Evolutionary conservation across 2,888 invertebrate genomes (phyloP), one percentile per base, ranked within the genome.

Genomic region (Oeneis ivallda): DNA sequence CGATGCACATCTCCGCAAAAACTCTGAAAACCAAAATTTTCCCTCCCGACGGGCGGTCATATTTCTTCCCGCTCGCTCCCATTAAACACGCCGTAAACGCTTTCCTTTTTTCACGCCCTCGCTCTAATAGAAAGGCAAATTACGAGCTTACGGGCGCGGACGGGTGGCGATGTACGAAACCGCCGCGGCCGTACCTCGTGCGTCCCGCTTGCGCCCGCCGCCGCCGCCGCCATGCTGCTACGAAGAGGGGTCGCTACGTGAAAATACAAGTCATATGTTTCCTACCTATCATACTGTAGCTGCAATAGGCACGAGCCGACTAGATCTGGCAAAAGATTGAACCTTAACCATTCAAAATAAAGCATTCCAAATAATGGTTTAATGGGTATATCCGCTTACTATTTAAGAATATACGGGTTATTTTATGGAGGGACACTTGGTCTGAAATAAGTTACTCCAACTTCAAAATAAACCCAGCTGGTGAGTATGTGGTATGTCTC

Each of bases 101-200:
- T 92, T 92, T 92, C 92, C 91, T 91, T 92, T 92, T 92, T 92
- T 91, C 91, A 92, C 92, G 91, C 92, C 92, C 92, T 91, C 90
- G 82, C 86, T 91, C 89, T 92, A 92, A 92, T 92, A 92, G 92
- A 92, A 92, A 92, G 92, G 91, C 92, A 91, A 92, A 92, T 92
- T 91, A 92, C 91, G 91, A 91, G 91, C 90, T 92, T 92, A 91
- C 90, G 88, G 87, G 89, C 89, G 91, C 91, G 88, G 90, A 91
- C 91, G 91, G 91, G 91, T 89, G 89, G 89, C 90, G 88, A 89
- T 91, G 91, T 91, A 87, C 86, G 86, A 88, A 90, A 91, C 90
- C 91, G 83, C 91, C 79, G 79, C 81, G 26, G 26, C 26, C 26
- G 26, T 26, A 26, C 26, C 5, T 26, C 26, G 26, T 26, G 26